Evolutionary conservation across 1,140 invertebrate genomes (phyloP).

Genomic region (Venturia canescens): DNA sequence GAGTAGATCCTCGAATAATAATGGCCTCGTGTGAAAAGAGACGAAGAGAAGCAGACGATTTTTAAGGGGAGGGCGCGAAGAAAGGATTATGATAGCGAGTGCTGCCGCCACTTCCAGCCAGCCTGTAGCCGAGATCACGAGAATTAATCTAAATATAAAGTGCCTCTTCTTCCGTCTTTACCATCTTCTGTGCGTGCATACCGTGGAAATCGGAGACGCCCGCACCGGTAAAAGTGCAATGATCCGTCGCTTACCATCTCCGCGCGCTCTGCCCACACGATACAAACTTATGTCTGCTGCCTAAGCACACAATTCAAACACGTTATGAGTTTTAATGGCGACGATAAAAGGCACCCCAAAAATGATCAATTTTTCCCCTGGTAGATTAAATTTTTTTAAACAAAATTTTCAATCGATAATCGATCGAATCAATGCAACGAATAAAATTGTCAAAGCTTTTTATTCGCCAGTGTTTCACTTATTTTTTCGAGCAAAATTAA

Average conservation of each 20-base stretch:
- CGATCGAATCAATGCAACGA: too few species aligned
- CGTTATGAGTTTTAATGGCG: too few species aligned
- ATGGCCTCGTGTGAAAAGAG: neutral
- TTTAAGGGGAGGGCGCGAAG: neutral
- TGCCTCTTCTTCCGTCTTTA: neutral
- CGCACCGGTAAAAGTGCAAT: constrained; percentile 41
- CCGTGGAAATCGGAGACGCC: constrained; percentile 38
- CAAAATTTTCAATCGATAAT: too few species aligned
- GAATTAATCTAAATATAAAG: constrained; percentile 39
- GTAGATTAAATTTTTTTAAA: too few species aligned
- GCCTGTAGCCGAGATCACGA: constrained; percentile 6
- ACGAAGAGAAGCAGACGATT: neutral
- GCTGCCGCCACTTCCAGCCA: constrained; percentile 25
- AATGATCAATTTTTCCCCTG: too few species aligned
- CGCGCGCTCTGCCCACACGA: constrained; percentile 15
- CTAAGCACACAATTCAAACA: neutral
- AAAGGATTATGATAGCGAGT: neutral
- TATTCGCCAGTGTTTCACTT: too few species aligned
- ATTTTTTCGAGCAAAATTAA: too few species aligned
- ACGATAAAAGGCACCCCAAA: neutral
- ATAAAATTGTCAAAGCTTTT: too few species aligned
- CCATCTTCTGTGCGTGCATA: neutral
- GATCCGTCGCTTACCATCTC: constrained; percentile 36
- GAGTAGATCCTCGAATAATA: neutral
- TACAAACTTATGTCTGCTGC: neutral